Evolutionary conservation across 2,113 vertebrate genomes (phyloP).

Genomic region (Oreamnos americanus): DNA sequence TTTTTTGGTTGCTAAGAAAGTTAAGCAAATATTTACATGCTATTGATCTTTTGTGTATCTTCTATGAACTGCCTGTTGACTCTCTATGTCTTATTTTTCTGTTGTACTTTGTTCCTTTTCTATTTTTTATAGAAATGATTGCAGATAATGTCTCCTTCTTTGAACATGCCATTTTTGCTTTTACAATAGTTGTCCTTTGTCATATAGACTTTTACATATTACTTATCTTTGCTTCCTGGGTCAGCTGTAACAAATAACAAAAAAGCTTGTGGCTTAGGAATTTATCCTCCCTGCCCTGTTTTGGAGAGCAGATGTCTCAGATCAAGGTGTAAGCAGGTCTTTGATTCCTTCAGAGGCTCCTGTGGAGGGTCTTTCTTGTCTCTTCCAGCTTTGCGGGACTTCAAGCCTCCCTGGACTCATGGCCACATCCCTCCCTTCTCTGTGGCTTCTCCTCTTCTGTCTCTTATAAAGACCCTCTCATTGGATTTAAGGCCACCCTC

Average conservation of each 20-base stretch:
- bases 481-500: neutral
- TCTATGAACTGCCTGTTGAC: neutral
- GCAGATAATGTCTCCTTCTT: neutral
- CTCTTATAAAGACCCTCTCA: neutral
- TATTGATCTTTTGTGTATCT: neutral
- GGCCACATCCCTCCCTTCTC: neutral
- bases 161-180: neutral
- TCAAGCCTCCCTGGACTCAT: neutral
- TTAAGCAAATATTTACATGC: neutral
- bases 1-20: neutral
- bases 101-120: neutral
- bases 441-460: neutral
- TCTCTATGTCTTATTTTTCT: neutral
- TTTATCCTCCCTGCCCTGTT: neutral
- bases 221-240: neutral
- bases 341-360: neutral
- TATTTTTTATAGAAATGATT: neutral
- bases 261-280: neutral
- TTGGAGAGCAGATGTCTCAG: neutral
- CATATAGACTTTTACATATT: neutral
- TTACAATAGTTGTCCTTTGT: neutral
- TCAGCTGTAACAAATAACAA: neutral
- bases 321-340: neutral
- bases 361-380: neutral
- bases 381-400: rapidly evolving